Evolutionary conservation across 2,113 vertebrate genomes (phyloP).

Genomic region (Nymphicus hollandicus): DNA sequence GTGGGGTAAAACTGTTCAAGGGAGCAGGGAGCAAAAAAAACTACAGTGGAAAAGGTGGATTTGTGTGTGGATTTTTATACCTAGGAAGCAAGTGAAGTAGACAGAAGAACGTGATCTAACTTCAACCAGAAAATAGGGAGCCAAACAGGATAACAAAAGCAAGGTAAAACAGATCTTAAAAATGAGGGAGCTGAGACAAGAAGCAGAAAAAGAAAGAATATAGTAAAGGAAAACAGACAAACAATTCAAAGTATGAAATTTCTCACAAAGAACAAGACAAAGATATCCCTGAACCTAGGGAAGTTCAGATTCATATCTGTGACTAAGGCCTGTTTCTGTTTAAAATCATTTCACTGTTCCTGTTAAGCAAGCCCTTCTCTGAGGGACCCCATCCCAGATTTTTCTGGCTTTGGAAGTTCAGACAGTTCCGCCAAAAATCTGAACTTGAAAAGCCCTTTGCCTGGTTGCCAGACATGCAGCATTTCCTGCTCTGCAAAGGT

Average conservation of each 20-base stretch:
- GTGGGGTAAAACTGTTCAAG: not conserved
- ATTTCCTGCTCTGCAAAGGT: not conserved
- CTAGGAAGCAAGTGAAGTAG: not conserved
- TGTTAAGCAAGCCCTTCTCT: not conserved
- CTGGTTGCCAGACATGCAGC: not conserved
- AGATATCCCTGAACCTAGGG: not conserved
- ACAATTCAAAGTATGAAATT: not conserved
- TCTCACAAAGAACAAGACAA: not conserved
- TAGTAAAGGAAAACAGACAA: not conserved
- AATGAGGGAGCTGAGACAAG: not conserved
- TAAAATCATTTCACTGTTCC: not conserved
- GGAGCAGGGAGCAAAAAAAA: not conserved
- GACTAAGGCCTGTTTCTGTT: not conserved
- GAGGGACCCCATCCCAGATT: not conserved
- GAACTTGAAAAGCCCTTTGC: not conserved
- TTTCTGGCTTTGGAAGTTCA: not conserved
- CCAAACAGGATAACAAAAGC: not conserved
- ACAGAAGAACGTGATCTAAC: not conserved
- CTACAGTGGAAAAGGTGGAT: not conserved
- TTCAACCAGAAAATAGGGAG: not conserved
- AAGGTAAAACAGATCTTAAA: not conserved
- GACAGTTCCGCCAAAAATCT: not conserved
- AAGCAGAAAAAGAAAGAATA: not conserved
- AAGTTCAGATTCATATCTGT: not conserved
- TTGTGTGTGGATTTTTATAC: not conserved